Evolutionary conservation across 2,113 vertebrate species (phyloP), one percentile per base, ranked within the genome.

Genomic region (Tonatia bakeri): DNA sequence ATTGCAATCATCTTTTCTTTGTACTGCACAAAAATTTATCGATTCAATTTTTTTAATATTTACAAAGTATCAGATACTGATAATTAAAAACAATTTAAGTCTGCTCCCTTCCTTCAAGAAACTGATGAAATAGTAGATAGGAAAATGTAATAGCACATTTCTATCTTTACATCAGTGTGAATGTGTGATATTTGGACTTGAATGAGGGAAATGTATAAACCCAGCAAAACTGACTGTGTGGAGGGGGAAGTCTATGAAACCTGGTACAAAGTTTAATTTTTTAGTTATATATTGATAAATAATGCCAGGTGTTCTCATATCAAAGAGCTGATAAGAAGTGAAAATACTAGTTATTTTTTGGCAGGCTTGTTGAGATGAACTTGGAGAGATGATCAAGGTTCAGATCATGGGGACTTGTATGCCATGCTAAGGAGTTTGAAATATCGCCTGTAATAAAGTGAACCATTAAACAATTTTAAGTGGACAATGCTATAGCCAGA

Each of bases 331-430:
- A 20, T 79, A 72, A 67, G n/a, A 36, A 69, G 1, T 80, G 24
- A 80, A 92, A 61, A 47, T 76, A 36, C 40, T 24, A 87, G 6
- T 1, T 31, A 89, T 89, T 33, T 54, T 72, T 76, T 67, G 31
- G 33, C 43, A 81, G 14, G 64, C 22, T 26, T 88, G 13, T 8
- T 76, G 54, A 85, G 2, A 75, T 84, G 3, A 95, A 22, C 3
- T 8, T 54, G 24, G 16, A 54, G 14, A 50, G 3, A 38, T 73
- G 0, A 80, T 33, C 14, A 85, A 69, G 24, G 16, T 82, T 80
- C 43, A 47, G 4, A 65, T 38, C 1, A 76, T 13, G 12, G 17
- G 1, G 16, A 59, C 0, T 24, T 22, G 1, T 33, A 50, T 5
- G 15, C 1, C 3, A n/a, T 45, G 5, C 0, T 65, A 75, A 80